Evolutionary conservation across 2,888 invertebrate species (phyloP).

Genomic region (Eilema sororculum): DNA sequence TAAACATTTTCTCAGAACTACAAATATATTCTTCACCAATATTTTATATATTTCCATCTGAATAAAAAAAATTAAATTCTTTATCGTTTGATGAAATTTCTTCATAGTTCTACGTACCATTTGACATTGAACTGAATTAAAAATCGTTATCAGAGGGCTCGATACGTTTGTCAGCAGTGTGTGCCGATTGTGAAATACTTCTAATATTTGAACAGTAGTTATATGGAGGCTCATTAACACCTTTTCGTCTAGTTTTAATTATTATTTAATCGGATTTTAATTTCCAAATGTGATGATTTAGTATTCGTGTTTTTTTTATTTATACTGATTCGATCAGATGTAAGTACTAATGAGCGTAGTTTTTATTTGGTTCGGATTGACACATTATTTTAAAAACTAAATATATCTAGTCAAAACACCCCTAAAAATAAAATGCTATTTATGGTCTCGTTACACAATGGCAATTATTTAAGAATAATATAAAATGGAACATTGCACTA

Average conservation of each 20-base stretch:
- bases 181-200: conserved; percentile 70
- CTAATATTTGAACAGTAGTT: conserved; percentile 61
- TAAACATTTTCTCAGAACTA: conserved; percentile 76
- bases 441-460: background rate
- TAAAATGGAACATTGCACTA: conserved; percentile 41
- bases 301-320: conserved; percentile 34
- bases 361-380: conserved; percentile 36
- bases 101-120: conserved; percentile 70
- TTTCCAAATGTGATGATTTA: conserved; percentile 58
- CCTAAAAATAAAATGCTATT: background rate
- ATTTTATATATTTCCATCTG: conserved; percentile 46
- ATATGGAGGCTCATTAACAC: conserved; percentile 68
- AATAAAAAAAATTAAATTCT: conserved; percentile 55
- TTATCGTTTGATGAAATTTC: conserved; percentile 74
- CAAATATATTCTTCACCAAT: conserved; percentile 63
- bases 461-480: background rate
- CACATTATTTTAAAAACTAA: conserved; percentile 46
- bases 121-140: conserved; percentile 83
- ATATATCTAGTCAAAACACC: conserved; percentile 45
- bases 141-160: conserved; percentile 78
- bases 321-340: background rate
- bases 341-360: background rate
- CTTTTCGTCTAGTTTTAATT: conserved; percentile 68
- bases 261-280: conserved; percentile 80
- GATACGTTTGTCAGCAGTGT: conserved; percentile 65